Percentiles rank a stretch among this genome's conserved stretches.
Conservation (phyloP, 2,797 vertebrate species). For the Sandelia bainsii region DNA sequence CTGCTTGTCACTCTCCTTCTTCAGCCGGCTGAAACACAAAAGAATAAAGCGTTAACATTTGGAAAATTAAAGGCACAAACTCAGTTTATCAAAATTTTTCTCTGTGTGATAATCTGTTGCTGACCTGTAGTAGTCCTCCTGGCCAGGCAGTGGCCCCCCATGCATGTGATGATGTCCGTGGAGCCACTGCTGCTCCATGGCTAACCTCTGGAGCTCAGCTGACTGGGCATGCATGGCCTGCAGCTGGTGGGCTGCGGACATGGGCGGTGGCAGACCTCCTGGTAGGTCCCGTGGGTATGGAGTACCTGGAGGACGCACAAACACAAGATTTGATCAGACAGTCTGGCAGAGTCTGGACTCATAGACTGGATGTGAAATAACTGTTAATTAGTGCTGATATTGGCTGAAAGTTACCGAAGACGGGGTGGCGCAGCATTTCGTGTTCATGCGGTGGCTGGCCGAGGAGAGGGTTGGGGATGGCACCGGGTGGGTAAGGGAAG, state of each 20-base stretch:
- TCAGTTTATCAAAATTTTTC: neutral
- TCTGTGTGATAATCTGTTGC: neutral
- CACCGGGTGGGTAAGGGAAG: constrained; percentile 96
- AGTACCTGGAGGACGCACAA: constrained; percentile 82
- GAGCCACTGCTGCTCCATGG: constrained; percentile 99
- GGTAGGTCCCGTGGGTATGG: constrained; percentile 95
- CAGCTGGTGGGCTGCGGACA: constrained; percentile 98
- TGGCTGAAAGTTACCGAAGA: constrained; percentile 89
- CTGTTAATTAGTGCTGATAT: no score
- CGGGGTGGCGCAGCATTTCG: constrained; percentile 98
- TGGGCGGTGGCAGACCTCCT: constrained; percentile 92
- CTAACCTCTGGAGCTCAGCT: constrained; percentile 96
- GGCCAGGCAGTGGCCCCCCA: constrained; percentile 95
- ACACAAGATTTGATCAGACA: constrained; percentile 13
- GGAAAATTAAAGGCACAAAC: neutral
- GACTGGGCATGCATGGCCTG: constrained; percentile 99
- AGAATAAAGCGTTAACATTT: constrained; percentile 14
- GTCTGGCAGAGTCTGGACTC: neutral
- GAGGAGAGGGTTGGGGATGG: constrained; percentile 95
- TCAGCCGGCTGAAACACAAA: constrained; percentile 92
- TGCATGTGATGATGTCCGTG: constrained; percentile 99
- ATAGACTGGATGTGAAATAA: neutral
- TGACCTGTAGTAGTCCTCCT: constrained; percentile 99
- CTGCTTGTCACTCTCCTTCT: constrained; percentile 99
- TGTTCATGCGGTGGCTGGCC: constrained; percentile 96